phyloP scores from a whole-genome alignment of 2,113 vertebrate genomes.

The Glaucomys volans region DNA sequence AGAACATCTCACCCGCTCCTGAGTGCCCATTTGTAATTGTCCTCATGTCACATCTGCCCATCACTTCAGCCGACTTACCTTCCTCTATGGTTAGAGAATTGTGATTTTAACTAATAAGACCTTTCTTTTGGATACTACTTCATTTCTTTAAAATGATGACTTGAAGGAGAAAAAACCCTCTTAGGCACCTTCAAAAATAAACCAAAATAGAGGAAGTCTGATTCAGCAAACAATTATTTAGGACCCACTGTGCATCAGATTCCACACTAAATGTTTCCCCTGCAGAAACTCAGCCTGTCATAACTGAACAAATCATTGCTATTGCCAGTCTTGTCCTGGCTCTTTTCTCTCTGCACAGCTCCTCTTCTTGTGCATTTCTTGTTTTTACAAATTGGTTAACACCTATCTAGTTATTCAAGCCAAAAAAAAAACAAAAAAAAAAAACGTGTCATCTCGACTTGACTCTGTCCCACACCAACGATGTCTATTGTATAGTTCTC shows the following conservation, averaged over 20 bases:
- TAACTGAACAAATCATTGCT: not conserved
- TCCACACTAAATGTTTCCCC: not conserved
- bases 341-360: not conserved
- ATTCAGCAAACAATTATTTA: not conserved
- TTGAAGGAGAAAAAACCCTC: not conserved
- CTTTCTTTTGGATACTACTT: not conserved
- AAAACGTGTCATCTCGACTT: not conserved
- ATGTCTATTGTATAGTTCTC: not conserved
- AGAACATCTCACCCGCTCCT: not conserved
- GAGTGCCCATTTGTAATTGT: not conserved
- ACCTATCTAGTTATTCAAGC: not conserved
- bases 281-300: not conserved
- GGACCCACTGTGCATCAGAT: not conserved
- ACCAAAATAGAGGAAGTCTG: not conserved
- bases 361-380: not conserved
- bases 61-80: not conserved
- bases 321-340: not conserved
- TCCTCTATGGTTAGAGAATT: slow-evolving; percentile 21
- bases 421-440: not conserved
- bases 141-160: not conserved
- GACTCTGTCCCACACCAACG: not conserved
- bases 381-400: not conserved
- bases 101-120: not conserved
- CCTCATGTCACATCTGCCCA: not conserved
- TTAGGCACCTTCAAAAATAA: not conserved